Evolutionary conservation across 2,797 vertebrate genomes (phyloP).

Genomic region (Diglossa cyanea): DNA sequence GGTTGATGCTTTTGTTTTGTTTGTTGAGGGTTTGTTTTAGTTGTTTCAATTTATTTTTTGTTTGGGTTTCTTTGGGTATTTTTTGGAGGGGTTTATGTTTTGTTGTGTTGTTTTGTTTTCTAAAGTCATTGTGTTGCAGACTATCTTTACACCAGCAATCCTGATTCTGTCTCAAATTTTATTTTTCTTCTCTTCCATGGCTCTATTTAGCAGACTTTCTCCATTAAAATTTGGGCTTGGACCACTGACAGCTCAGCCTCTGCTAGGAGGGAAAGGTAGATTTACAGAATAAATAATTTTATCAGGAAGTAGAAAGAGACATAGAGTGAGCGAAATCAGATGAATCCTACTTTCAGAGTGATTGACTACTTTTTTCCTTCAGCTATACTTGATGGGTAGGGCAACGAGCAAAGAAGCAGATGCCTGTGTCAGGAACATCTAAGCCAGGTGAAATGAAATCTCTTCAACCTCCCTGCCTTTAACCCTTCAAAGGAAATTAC

Average conservation of each 20-base stretch:
- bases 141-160: not conserved
- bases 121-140: not conserved
- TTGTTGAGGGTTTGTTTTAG: not conserved
- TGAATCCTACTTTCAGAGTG: not conserved
- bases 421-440: not conserved
- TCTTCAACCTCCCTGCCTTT: not conserved
- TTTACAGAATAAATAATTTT: not conserved
- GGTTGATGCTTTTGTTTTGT: not conserved
- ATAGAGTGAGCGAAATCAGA: not conserved
- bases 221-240: not conserved
- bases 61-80: rapidly evolving
- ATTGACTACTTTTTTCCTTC: not conserved
- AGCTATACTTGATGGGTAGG: not conserved
- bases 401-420: not conserved
- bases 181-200: not conserved
- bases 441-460: not conserved
- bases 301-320: not conserved
- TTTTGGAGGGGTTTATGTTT: rapidly evolving
- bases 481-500: not conserved
- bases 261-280: not conserved
- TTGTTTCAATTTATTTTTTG: not conserved
- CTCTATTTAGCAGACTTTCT: not conserved
- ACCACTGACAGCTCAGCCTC: not conserved
- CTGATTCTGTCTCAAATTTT: not conserved
- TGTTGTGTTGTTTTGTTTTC: not conserved